Percentiles rank a stretch among this genome's conserved stretches.
Evolutionary conservation across 2,888 invertebrate genomes (phyloP).

Genomic region (Eupeodes luniger): DNA sequence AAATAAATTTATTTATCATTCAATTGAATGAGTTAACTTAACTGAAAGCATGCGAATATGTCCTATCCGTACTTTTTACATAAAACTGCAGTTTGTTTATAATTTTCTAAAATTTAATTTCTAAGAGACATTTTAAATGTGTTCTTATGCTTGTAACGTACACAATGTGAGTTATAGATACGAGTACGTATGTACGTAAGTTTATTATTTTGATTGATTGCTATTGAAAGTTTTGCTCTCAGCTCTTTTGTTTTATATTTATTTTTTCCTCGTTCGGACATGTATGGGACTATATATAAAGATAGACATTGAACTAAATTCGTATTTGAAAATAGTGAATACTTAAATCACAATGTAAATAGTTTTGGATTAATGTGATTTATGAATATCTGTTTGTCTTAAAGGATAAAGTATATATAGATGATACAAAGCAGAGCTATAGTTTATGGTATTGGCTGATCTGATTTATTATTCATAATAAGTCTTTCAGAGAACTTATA

Average conservation of each 20-base stretch:
- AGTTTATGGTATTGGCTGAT: not conserved
- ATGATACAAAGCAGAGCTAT: not conserved
- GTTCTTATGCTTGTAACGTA: constrained; percentile 36
- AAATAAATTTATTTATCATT: constrained; percentile 59
- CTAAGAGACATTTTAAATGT: constrained; percentile 18
- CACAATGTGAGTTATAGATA: constrained; percentile 39
- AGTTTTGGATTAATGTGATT: constrained; percentile 1
- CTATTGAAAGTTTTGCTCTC: constrained; percentile 45
- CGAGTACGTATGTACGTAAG: not conserved
- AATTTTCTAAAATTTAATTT: not conserved
- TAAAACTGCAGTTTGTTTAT: constrained; percentile 59
- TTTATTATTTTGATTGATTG: constrained; percentile 58
- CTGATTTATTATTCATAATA: constrained; percentile 7
- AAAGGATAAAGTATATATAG: not conserved
- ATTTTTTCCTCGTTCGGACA: constrained; percentile 7
- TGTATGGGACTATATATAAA: not conserved
- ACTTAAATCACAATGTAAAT: constrained; percentile 8
- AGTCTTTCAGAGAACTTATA: not conserved
- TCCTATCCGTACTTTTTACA: too few species aligned
- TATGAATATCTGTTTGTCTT: not conserved
- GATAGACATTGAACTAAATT: constrained; percentile 40
- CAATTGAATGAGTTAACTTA: constrained; percentile 42
- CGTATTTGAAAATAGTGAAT: constrained; percentile 21
- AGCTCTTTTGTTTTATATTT: constrained; percentile 49
- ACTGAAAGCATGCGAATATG: constrained; percentile 36